Evolutionary conservation across 2,888 invertebrate species (phyloP).

Genomic region (Parascotia fuliginaria): DNA sequence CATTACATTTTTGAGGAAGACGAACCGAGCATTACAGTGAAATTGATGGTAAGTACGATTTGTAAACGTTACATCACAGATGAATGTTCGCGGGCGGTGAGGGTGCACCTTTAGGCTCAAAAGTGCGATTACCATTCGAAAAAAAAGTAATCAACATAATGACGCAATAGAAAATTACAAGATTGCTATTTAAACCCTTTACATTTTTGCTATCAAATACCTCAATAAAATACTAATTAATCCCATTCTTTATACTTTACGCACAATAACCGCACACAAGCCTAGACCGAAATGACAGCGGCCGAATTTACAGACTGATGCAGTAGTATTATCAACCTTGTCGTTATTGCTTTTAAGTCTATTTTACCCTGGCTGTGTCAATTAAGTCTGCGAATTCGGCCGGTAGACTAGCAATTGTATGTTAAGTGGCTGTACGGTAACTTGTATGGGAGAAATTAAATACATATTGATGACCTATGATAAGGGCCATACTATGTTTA

Average conservation of each 20-base stretch:
- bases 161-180: too few species aligned
- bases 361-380: slow-evolving; percentile 27
- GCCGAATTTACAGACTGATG: slow-evolving; percentile 38
- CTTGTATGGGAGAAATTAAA: too few species aligned
- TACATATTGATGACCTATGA: too few species aligned
- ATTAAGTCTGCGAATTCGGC: slow-evolving; percentile 37
- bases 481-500: too few species aligned
- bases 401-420: slow-evolving; percentile 41
- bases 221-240: neutral
- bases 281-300: slow-evolving; percentile 53
- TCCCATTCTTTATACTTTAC: neutral
- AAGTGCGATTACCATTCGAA: too few species aligned
- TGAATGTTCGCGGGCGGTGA: too few species aligned
- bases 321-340: slow-evolving; percentile 28
- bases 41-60: too few species aligned
- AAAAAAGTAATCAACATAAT: neutral
- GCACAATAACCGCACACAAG: slow-evolving; percentile 64
- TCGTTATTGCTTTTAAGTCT: slow-evolving; percentile 23
- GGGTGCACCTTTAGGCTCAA: too few species aligned
- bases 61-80: too few species aligned
- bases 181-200: neutral
- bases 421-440: slow-evolving; percentile 18
- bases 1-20: too few species aligned
- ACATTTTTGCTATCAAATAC: neutral
- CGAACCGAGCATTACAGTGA: too few species aligned